Conservation (phyloP, 2,797 vertebrate species). For the Uromys caudimaculatus region DNA sequence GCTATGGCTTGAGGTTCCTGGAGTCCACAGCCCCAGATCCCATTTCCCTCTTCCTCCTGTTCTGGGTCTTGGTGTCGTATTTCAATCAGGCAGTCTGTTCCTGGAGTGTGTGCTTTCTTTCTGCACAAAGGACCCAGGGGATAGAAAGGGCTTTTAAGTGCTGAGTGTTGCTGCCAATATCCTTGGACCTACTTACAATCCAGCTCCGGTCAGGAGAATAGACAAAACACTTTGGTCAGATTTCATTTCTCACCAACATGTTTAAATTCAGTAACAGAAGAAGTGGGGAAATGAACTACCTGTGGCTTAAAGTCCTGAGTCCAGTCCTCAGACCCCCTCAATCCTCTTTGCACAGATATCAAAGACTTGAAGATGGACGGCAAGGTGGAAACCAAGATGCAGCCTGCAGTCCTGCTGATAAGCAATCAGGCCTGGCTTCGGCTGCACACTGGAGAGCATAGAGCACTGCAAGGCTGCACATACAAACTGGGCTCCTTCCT, state of each 20-base stretch:
- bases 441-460: not conserved
- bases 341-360: not conserved
- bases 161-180: not conserved
- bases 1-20: not conserved
- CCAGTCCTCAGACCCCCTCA: not conserved
- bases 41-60: not conserved
- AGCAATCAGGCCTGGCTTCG: not conserved
- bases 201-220: not conserved
- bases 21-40: not conserved
- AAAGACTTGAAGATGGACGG: not conserved
- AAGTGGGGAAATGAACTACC: not conserved
- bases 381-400: not conserved
- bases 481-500: not conserved
- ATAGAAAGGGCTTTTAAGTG: constrained; percentile 16
- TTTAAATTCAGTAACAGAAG: constrained; percentile 40
- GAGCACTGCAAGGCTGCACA: not conserved
- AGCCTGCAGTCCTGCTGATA: not conserved
- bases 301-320: constrained; percentile 15
- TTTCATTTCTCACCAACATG: not conserved
- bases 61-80: not conserved
- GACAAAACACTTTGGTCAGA: not conserved
- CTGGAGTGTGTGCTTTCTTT: not conserved
- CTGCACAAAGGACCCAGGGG: not conserved
- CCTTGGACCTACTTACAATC: not conserved
- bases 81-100: not conserved